Evolutionary conservation across 1,140 invertebrate genomes (phyloP), one percentile per base, ranked within the genome.

Genomic region (Anoplolepis gracilipes): DNA sequence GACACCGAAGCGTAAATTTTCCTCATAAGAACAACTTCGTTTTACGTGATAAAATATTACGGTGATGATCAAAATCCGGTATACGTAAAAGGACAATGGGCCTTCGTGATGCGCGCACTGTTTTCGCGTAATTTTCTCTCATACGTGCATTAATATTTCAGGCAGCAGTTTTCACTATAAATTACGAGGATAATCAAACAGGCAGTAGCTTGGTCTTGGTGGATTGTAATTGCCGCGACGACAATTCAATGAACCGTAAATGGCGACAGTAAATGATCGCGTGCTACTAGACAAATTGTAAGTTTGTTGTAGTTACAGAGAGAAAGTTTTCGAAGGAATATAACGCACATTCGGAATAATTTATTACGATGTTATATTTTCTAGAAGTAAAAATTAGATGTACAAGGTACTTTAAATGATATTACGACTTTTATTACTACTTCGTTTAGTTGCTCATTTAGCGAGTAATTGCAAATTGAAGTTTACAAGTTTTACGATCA

Each of bases 161-260:
- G 59, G 49, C 64, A 78, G 62, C 42, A 59, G 85, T 65, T 88
- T 87, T 88, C 79, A 61, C 73, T 59, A 19, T 85, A 69, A 88
- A 88, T 79, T 88, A 72, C 57, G 39, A 53, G 67, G 64, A 79
- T 87, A 79, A 88, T 88, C 78, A 84, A 86, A 88, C n/a, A 62
- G 46, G n/a, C 39, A 42, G 76, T 55, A 53, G 62, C n/a, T 46
- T 55, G 19, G 55, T 70, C 72, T 53, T 39, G 57, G 28, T 42
- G 55, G 78, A 65, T 69, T 30, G 33, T 84, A 70, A 86, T 82
- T 67, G 46, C 49, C 39, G 59, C 57, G 61, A 65, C 67, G 59
- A 82, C 78, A 81, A 72, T 82, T 33, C 62, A 59, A 86, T 84
- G 33, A 65, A 65, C 67, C 59, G 25, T 36, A 46, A 65, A 49